These are phyloP conservation scores for Lasioglossum vierecki DNA, from an alignment of 2,888 invertebrate species.

Conservation along the genomic window DNA sequence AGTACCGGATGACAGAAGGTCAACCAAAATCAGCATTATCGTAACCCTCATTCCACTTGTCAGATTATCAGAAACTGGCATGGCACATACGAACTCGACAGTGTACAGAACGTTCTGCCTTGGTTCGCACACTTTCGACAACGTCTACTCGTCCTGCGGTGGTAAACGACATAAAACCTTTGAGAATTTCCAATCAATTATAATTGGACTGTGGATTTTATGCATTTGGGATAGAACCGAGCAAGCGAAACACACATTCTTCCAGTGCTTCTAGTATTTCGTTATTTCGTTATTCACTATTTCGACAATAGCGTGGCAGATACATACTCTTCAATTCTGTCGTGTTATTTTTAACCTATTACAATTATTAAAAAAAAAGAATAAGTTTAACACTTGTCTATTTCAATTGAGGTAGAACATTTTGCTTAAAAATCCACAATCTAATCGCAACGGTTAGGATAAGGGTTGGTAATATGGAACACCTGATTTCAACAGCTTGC, in stretches of 20 bases:
- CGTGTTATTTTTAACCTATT: not conserved
- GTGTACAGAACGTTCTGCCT: slow-evolving; percentile 48
- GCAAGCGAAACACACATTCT: not conserved
- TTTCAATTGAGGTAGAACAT: not conserved
- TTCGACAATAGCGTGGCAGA: not conserved
- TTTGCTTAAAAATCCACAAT: not conserved
- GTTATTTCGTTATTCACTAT: not conserved
- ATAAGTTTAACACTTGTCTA: not conserved
- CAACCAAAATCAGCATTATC: slow-evolving; percentile 69
- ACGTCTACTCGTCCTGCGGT: not conserved
- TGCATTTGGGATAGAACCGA: not conserved
- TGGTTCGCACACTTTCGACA: not conserved
- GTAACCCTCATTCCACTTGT: slow-evolving; percentile 58
- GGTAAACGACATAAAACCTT: not conserved
- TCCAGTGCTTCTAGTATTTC: not conserved
- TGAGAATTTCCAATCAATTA: not conserved
- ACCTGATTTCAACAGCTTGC: not conserved
- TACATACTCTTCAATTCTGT: not conserved
- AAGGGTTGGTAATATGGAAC: not conserved
- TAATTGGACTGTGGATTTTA: not conserved
- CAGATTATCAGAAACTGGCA: slow-evolving; percentile 57
- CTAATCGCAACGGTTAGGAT: not conserved
- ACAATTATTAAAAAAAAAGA: not conserved
- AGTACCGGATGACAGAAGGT: slow-evolving; percentile 58
- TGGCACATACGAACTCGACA: slow-evolving; percentile 47